phyloP scores from a whole-genome alignment of 2,888 invertebrate genomes.

The Pilophorus perplexus region DNA sequence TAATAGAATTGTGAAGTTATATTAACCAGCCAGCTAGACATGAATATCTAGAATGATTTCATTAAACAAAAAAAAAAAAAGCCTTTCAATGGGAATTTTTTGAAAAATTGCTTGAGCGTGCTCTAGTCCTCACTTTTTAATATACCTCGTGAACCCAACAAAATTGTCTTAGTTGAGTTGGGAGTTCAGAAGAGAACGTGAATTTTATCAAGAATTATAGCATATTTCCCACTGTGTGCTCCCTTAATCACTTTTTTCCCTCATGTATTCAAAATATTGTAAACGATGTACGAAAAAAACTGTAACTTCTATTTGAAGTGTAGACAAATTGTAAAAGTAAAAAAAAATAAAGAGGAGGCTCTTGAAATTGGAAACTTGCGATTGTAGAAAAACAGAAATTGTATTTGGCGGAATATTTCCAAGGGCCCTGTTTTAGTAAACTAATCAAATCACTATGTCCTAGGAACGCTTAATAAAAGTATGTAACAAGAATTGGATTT shows the following conservation, averaged over 20 bases:
- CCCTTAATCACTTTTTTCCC: conserved; percentile 9
- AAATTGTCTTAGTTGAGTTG: too few species aligned
- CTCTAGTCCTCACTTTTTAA: conserved; percentile 34
- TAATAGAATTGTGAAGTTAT: too few species aligned
- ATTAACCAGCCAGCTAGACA: too few species aligned
- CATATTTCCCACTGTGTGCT: conserved; percentile 30
- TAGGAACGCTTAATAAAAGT: conserved; percentile 39
- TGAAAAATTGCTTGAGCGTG: conserved; percentile 36
- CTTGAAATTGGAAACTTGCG: conserved; percentile 7
- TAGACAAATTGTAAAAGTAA: conserved; percentile 23
- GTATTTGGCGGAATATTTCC: conserved; percentile 32
- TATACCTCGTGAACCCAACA: conserved; percentile 34
- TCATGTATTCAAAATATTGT: conserved; percentile 23
- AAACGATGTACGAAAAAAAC: conserved; percentile 19
- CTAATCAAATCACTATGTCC: conserved; percentile 40
- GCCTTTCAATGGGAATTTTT: conserved; percentile 20
- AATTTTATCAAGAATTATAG: conserved; percentile 18
- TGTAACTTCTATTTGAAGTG: conserved; percentile 26
- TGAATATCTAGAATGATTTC: too few species aligned
- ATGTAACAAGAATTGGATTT: conserved; percentile 35
- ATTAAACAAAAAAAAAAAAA: conserved; percentile 6
- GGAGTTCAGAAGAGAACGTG: conserved; percentile 2
- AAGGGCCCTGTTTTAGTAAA: conserved; percentile 30
- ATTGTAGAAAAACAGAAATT: conserved; percentile 3
- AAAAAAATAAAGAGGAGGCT: conserved; percentile 6